Base-by-base conservation (phyloP, 30 jellyfish, hydroid and myxozoan species). In the Nemopilema nomurai region DNA sequence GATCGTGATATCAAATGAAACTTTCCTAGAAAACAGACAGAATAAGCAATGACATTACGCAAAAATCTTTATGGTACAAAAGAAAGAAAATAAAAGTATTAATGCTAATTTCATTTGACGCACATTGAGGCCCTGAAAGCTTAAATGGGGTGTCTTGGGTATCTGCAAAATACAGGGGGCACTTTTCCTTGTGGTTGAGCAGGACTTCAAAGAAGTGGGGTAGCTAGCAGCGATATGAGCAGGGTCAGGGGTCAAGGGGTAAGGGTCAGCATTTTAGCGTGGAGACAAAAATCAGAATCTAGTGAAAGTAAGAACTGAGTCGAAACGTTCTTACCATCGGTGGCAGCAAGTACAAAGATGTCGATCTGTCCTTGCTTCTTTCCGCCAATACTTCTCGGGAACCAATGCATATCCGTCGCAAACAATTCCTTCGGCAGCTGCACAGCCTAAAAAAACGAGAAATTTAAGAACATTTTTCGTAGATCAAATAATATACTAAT, bases 381-480 rank as follows among this genome's bases (percentile, higher is more conserved):
- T 22, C 98, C 97, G 16, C 93, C 97, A 77, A 81, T 74, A 67
- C 93, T 85, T 84, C 90, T 83, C 23, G 98, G 98, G 50, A 88
- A 93, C 97, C 97, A 84, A 52, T 93, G 97, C 0, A 93, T 20
- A 74, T 93, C 98, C 8, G 97, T 93, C 23, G 98, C 90, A 84
- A 26, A 89, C 52, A 89, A 64, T 23, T 89, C 97, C 64, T 93
- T 76, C 1, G 97, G 97, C 64, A 93, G 66, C 79, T 88, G 95
- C 49, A 88, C 95, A 74, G 90, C 96, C 98, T 93, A 81, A 1
- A 24, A 49, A 64, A 23, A 31, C 9, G 62, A 20, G 23, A 17
- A 70, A 71, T 8, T 41, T 13, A 41, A 41, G n/a, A n/a, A n/a
- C n/a, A n/a, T n/a, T n/a, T n/a, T n/a, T n/a, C n/a, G n/a, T n/a